Evolutionary conservation across 2,113 vertebrate species (phyloP).

Genomic region (Crotalus helleri): DNA sequence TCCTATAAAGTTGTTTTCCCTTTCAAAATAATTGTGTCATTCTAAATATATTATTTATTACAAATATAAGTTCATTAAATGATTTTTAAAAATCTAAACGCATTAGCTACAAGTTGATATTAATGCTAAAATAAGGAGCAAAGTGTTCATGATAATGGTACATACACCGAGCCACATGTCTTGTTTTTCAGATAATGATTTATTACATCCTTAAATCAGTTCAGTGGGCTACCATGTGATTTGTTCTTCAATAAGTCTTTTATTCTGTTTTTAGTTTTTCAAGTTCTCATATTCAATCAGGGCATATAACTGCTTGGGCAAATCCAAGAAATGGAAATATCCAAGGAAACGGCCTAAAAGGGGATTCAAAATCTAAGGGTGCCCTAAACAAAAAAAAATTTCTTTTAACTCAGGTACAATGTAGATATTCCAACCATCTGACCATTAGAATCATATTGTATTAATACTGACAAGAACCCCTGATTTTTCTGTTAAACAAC

Average conservation of each 20-base stretch:
- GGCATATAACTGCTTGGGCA: conserved; percentile 44
- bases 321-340: background rate
- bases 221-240: conserved; percentile 40
- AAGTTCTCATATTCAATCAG: conserved; percentile 44
- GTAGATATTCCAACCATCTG: background rate
- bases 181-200: conserved; percentile 12
- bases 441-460: background rate
- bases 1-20: background rate
- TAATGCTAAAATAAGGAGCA: fast-evolving
- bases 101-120: background rate
- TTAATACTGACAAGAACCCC: background rate
- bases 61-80: background rate
- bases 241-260: background rate
- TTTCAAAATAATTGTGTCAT: background rate
- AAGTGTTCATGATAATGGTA: fast-evolving
- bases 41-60: background rate
- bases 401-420: background rate
- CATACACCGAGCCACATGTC: background rate
- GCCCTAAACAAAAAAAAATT: fast-evolving
- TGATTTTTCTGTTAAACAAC: background rate
- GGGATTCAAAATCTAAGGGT: background rate
- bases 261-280: conserved; percentile 43
- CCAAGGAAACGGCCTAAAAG: conserved; percentile 20
- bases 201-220: conserved; percentile 24
- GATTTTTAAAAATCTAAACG: background rate